These are phyloP conservation scores for Riparia riparia DNA, from an alignment of 2,113 vertebrate genomes.

Conservation along the genomic window DNA sequence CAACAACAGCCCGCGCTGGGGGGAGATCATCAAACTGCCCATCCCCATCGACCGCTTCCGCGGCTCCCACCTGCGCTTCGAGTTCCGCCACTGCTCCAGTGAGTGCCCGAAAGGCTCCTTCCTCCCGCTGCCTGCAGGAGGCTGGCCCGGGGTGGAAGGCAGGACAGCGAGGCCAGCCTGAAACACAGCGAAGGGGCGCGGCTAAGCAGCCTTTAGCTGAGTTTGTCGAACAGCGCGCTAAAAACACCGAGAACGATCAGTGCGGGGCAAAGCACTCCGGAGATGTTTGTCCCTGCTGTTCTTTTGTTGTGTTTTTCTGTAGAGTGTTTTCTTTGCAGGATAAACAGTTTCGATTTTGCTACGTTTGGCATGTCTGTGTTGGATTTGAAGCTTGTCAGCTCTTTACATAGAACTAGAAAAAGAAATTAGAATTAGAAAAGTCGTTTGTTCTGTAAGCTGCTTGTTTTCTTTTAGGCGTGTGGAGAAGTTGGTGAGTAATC, in stretches of 20 bases:
- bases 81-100: conserved; percentile 98
- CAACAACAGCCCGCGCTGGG: conserved; percentile 95
- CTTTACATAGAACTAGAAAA: not conserved
- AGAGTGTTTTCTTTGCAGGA: not conserved
- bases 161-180: not conserved
- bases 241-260: not conserved
- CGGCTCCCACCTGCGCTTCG: conserved; percentile 94
- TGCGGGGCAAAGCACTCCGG: not conserved
- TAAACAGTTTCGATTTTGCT: not conserved
- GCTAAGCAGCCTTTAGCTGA: not conserved
- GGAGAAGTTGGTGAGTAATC: not conserved
- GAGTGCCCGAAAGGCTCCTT: conserved; percentile 60
- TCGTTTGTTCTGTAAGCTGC: not conserved
- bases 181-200: not conserved
- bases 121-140: not conserved
- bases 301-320: not conserved
- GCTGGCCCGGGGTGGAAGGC: not conserved
- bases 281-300: not conserved
- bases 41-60: conserved; percentile 95
- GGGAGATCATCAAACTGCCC: conserved; percentile 92
- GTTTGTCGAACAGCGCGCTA: not conserved
- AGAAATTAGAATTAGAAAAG: not conserved
- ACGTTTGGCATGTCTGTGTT: not conserved
- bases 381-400: not conserved
- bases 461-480: not conserved